A percentile compares a stretch with the other conserved stretches of the same genome.
These are phyloP conservation scores for Druon quercuslanigerum DNA, from an alignment of 1,140 invertebrate species.

Conservation along the genomic window DNA sequence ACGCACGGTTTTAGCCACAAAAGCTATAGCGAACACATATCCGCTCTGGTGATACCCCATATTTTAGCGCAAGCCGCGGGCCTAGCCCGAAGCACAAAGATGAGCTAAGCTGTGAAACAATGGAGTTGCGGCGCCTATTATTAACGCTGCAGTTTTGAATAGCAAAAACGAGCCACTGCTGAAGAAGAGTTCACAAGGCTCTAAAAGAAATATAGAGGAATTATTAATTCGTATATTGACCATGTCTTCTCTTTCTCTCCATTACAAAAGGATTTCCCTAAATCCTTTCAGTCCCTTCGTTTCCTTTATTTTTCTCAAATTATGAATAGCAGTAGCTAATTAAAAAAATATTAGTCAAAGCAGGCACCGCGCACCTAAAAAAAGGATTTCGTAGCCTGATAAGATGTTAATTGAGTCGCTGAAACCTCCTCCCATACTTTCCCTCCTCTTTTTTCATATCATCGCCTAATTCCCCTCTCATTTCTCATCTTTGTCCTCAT, in stretches of 20 bases:
- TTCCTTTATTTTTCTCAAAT: background rate
- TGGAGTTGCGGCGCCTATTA: conserved; percentile 51
- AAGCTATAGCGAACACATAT: conserved; percentile 51
- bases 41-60: conserved; percentile 51
- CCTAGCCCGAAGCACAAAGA: conserved; percentile 47
- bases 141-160: conserved; percentile 55
- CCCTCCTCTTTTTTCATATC: no score
- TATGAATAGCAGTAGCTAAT: background rate
- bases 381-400: no score
- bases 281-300: background rate
- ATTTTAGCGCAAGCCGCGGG: conserved; percentile 47
- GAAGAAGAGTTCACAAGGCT: conserved; percentile 36
- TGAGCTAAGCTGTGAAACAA: conserved; percentile 53
- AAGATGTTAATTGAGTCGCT: no score
- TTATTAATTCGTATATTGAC: conserved; percentile 22
- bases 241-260: background rate
- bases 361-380: no score
- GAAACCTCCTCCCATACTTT: no score
- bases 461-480: no score
- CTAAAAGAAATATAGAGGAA: conserved; percentile 22
- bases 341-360: background rate
- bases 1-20: conserved; percentile 36
- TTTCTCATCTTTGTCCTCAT: no score
- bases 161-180: conserved; percentile 37
- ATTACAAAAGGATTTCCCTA: background rate